Percentiles rank a stretch among this genome's conserved stretches.
Conservation (phyloP, 2,888 invertebrate genomes). For the Masnerella sp. region DNA sequence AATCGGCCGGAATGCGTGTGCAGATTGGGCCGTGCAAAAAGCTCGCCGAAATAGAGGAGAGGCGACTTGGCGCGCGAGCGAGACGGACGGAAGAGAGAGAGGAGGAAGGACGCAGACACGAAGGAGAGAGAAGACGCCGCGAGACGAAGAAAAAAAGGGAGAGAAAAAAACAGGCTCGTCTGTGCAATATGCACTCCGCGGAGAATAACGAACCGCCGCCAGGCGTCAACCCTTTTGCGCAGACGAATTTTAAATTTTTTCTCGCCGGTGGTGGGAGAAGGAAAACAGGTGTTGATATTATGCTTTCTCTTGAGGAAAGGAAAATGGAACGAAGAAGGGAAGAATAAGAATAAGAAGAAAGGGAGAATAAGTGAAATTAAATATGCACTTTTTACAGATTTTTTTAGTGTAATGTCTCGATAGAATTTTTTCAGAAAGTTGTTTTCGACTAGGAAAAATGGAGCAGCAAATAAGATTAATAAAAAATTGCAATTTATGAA, state of each 20-base stretch:
- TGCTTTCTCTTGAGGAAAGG: background rate
- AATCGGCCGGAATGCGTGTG: too few species aligned
- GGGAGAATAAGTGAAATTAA: too few species aligned
- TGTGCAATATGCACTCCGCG: conserved; percentile 60
- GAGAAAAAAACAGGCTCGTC: conserved; percentile 38
- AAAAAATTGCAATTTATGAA: too few species aligned
- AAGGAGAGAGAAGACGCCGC: background rate
- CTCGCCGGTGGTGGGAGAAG: too few species aligned
- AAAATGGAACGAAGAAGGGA: too few species aligned
- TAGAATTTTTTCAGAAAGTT: too few species aligned
- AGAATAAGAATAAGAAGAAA: background rate
- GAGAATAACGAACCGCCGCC: conserved; percentile 51
- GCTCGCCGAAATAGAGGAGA: too few species aligned
- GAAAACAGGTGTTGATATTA: background rate
- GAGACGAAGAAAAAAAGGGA: background rate
- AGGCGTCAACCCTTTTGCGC: conserved; percentile 56
- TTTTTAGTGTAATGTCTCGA: too few species aligned
- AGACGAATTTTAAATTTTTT: conserved; percentile 38
- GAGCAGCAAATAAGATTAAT: too few species aligned
- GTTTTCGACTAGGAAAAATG: too few species aligned
- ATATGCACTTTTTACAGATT: too few species aligned
- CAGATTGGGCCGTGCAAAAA: too few species aligned
- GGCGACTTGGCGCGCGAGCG: conserved; percentile 5
- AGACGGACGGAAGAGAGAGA: conserved; percentile 38
- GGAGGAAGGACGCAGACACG: conserved; percentile 28